Evolutionary conservation across 2,888 invertebrate genomes (phyloP).

Genomic region (Phengaris arion): DNA sequence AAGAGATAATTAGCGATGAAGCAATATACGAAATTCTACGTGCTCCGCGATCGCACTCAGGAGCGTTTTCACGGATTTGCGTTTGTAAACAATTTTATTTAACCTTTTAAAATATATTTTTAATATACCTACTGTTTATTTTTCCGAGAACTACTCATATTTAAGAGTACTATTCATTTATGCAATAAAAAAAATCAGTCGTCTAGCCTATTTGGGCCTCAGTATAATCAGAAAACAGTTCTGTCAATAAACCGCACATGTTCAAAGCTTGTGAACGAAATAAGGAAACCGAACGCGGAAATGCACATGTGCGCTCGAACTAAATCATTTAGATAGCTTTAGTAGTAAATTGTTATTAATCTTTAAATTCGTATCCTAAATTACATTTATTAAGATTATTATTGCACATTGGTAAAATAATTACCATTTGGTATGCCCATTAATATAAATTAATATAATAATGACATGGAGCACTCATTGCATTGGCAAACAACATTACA

Average conservation of each 20-base stretch:
- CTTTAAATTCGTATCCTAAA: background rate
- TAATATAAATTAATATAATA: background rate
- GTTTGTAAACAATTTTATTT: too few relatives aligned
- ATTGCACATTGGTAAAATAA: background rate
- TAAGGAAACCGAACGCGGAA: constrained; percentile 2
- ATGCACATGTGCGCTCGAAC: constrained; percentile 7
- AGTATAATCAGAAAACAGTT: background rate
- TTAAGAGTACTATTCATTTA: too few relatives aligned
- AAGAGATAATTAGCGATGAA: too few relatives aligned
- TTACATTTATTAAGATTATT: background rate
- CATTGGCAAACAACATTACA: too few relatives aligned
- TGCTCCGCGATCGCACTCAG: too few relatives aligned
- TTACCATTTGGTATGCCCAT: background rate
- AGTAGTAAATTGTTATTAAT: background rate
- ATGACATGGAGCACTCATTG: too few relatives aligned
- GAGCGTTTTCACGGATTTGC: too few relatives aligned
- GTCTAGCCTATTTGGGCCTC: background rate
- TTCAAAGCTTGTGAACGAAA: background rate
- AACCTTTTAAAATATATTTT: too few relatives aligned
- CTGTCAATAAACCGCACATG: background rate
- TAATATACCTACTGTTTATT: too few relatives aligned
- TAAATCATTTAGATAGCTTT: constrained; percentile 2
- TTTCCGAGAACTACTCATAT: too few relatives aligned
- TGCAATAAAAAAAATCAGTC: too few relatives aligned
- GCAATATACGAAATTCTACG: too few relatives aligned